phyloP scores from a whole-genome alignment of 2,888 invertebrate species.

The Biston betularia region DNA sequence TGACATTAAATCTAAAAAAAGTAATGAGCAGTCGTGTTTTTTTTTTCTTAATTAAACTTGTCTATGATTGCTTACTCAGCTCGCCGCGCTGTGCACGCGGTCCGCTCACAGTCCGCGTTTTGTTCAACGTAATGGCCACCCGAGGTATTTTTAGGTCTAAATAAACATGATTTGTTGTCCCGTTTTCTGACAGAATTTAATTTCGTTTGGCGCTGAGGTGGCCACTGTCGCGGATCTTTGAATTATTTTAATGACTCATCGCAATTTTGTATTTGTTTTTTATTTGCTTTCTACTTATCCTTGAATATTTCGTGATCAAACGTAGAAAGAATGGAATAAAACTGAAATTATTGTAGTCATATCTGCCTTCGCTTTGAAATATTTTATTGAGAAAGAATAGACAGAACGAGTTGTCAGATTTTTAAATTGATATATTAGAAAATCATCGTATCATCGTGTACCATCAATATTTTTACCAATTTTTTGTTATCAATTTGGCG shows the following conservation, averaged over 20 bases:
- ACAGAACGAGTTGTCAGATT: no score
- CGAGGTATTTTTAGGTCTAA: conserved; percentile 86
- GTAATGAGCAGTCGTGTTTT: neutral
- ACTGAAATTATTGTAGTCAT: neutral
- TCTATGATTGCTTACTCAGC: neutral
- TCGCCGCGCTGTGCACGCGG: conserved; percentile 47
- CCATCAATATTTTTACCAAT: no score
- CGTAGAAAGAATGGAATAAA: neutral
- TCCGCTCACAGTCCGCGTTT: conserved; percentile 73
- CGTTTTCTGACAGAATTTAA: conserved; percentile 82
- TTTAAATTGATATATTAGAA: no score
- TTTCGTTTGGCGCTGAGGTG: conserved; percentile 69
- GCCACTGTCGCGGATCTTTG: conserved; percentile 76
- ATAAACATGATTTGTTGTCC: conserved; percentile 86
- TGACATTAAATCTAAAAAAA: no score
- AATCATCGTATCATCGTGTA: no score
- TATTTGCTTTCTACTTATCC: conserved; percentile 23
- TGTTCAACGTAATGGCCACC: conserved; percentile 81
- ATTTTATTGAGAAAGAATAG: no score
- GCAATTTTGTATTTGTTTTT: conserved; percentile 33
- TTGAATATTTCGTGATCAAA: neutral
- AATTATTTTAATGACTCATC: conserved; percentile 79
- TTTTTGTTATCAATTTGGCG: no score
- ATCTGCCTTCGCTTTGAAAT: neutral
- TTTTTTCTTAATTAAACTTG: neutral